A percentile compares a stretch with the other conserved stretches of the same genome.
These are phyloP conservation scores for Platorchestia sp. DNA, from an alignment of 1,140 invertebrate genomes.

Conservation along the genomic window DNA sequence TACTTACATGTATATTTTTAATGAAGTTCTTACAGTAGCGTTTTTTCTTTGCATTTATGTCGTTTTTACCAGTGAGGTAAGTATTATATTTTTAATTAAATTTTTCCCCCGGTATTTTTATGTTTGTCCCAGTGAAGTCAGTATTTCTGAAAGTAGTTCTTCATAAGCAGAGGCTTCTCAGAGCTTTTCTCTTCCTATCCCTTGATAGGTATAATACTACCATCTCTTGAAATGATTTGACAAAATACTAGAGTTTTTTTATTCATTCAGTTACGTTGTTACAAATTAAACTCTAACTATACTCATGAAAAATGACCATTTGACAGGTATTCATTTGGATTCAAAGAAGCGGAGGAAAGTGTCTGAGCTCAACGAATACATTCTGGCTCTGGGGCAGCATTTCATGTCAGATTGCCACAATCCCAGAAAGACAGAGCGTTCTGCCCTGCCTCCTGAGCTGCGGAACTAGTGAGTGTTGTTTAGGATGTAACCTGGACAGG, in stretches of 20 bases:
- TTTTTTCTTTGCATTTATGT: too few relatives aligned
- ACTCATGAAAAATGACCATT: too few relatives aligned
- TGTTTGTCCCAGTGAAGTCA: neutral
- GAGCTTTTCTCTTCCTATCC: neutral
- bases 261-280: neutral
- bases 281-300: neutral
- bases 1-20: too few relatives aligned
- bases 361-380: constrained; percentile 86
- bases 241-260: too few relatives aligned
- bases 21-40: too few relatives aligned
- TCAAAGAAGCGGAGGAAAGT: constrained; percentile 82
- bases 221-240: neutral
- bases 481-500: too few relatives aligned
- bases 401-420: constrained; percentile 81
- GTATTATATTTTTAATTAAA: too few relatives aligned
- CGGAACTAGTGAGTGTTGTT: constrained; percentile 80
- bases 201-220: neutral
- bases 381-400: constrained; percentile 85
- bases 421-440: constrained; percentile 77
- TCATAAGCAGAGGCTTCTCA: neutral
- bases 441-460: constrained; percentile 79
- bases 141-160: neutral
- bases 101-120: too few relatives aligned
- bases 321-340: constrained; percentile 88
- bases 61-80: too few relatives aligned